These are phyloP conservation scores for Eremophila alpestris DNA, from an alignment of 2,797 vertebrate species.

Conservation along the genomic window DNA sequence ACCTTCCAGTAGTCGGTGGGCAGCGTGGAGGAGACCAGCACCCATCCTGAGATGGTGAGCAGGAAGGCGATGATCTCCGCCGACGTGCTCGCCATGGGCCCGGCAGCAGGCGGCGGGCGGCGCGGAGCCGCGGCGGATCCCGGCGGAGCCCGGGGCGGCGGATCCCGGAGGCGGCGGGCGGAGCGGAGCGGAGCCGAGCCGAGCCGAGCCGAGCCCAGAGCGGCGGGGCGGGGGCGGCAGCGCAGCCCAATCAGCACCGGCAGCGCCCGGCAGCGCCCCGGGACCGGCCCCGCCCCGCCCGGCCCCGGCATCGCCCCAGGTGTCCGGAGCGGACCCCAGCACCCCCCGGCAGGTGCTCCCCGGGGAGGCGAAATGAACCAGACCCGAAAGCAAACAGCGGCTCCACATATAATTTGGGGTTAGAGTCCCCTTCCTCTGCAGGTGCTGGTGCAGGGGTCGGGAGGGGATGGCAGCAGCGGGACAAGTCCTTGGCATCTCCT, in stretches of 20 bases:
- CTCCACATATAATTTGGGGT: background rate
- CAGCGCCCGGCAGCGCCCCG: background rate
- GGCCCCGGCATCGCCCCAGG: no score
- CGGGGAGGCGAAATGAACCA: accelerated
- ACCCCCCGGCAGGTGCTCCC: background rate
- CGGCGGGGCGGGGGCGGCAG: background rate
- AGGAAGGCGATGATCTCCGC: slow-evolving; percentile 89
- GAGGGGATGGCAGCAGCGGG: background rate
- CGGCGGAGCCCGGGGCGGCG: background rate
- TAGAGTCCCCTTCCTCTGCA: background rate
- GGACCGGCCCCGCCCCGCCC: background rate
- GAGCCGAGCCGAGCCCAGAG: no score
- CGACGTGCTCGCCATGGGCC: slow-evolving; percentile 79
- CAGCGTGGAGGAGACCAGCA: slow-evolving; percentile 91
- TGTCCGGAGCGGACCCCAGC: background rate
- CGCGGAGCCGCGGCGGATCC: background rate
- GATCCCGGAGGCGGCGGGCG: background rate
- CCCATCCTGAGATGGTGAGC: slow-evolving; percentile 87
- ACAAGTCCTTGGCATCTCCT: background rate
- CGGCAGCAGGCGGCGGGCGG: background rate
- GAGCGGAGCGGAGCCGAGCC: background rate
- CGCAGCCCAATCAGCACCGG: background rate
- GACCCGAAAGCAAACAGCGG: background rate
- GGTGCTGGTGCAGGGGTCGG: background rate
- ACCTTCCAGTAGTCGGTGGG: slow-evolving; percentile 97